Evolutionary conservation across 2,113 vertebrate species (phyloP).

Genomic region (Echinops telfairi): DNA sequence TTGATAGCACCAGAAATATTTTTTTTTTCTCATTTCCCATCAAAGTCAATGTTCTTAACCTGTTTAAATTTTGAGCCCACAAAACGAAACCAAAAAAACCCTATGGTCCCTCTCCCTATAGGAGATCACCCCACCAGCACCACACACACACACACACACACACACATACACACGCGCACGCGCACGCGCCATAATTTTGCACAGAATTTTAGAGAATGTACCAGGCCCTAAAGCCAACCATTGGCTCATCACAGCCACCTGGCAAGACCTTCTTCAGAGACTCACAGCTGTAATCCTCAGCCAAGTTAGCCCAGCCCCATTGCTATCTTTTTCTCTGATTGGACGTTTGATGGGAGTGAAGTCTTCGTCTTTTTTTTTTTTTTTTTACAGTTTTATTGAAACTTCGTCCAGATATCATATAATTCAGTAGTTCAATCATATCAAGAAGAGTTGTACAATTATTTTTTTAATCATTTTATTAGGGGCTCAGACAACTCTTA

Average conservation of each 20-base stretch:
- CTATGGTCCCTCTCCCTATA: background rate
- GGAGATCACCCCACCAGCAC: background rate
- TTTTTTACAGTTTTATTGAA: no score
- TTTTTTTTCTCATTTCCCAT: background rate
- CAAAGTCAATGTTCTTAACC: background rate
- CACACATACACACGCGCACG: no score
- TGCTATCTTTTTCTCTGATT: background rate
- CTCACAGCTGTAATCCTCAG: background rate
- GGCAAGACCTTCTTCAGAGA: background rate
- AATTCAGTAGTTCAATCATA: no score
- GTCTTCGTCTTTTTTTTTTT: no score
- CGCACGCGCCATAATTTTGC: background rate
- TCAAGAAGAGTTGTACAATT: no score
- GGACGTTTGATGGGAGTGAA: background rate
- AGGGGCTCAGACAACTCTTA: no score
- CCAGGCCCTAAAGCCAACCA: background rate
- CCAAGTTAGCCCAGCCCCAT: background rate
- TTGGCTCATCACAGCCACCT: no score
- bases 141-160: no score
- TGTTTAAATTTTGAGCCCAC: background rate
- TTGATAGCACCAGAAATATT: background rate
- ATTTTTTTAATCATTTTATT: no score
- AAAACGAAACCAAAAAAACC: no score
- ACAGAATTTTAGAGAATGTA: constrained; percentile 11
- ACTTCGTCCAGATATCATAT: no score